A percentile compares a stretch with the other conserved stretches of the same genome.
Conservation (phyloP, 92 coral and sea anemone species). For the Isaurus tuberculatus region DNA sequence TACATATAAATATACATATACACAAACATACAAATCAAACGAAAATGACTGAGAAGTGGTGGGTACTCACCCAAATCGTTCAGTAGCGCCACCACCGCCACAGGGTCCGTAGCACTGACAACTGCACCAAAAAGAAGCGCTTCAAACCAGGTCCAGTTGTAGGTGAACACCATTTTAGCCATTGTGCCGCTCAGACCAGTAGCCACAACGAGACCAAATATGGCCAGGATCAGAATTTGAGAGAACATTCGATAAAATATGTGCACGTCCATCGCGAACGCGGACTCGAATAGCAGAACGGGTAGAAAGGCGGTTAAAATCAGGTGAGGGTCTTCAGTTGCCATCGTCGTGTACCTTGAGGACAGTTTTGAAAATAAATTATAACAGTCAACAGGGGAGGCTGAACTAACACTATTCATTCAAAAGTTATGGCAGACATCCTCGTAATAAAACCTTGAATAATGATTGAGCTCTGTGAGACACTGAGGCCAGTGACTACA, state of each 20-base stretch:
- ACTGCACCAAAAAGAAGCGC: conserved; percentile 95
- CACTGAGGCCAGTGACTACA: no score
- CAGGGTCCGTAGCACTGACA: conserved; percentile 98
- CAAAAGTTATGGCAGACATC: no score
- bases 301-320: conserved; percentile 96
- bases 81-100: conserved; percentile 94
- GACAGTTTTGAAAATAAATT: no score
- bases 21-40: no score
- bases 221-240: conserved; percentile 91
- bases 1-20: no score
- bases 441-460: no score
- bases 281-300: conserved; percentile 97
- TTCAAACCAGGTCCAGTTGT: conserved; percentile 96
- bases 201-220: conserved; percentile 88
- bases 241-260: conserved; percentile 96
- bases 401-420: no score
- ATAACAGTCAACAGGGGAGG: no score
- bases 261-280: conserved; percentile 99
- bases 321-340: conserved; percentile 91
- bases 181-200: conserved; percentile 87
- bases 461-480: no score
- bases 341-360: conserved; percentile 90
- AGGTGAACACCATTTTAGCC: conserved; percentile 96
- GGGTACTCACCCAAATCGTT: conserved; percentile 84
- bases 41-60: no score